Evolutionary conservation across 2,797 vertebrate species (phyloP).

Genomic region (Phrynocephalus forsythii): DNA sequence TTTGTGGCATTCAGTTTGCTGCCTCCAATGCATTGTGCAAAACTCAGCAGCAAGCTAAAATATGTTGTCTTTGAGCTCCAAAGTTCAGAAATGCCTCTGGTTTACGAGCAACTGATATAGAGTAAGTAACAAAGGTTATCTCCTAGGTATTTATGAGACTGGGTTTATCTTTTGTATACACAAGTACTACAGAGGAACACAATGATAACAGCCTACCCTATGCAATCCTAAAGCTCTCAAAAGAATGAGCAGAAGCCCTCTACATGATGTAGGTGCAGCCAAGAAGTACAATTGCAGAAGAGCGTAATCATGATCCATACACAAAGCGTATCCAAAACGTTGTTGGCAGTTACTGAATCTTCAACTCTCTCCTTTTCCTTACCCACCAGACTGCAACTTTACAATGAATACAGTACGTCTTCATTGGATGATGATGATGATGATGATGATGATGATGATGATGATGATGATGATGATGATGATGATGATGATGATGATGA

Average conservation of each 20-base stretch:
- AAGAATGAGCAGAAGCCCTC: neutral
- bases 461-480: too few species aligned
- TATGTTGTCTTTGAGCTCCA: neutral
- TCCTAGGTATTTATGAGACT: accelerated
- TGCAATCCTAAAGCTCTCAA: neutral
- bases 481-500: too few species aligned
- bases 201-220: neutral
- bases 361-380: too few species aligned
- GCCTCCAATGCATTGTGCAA: neutral
- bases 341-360: too few species aligned
- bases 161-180: neutral
- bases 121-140: neutral
- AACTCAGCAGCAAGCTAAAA: neutral
- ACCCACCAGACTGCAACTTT: too few species aligned
- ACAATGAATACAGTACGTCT: too few species aligned
- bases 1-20: neutral
- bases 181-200: accelerated
- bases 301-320: neutral
- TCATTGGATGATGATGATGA: too few species aligned
- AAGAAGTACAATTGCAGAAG: neutral
- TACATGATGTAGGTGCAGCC: neutral
- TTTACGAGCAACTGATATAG: neutral
- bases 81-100: constrained; percentile 11
- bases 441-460: too few species aligned
- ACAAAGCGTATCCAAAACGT: too few species aligned